Base-by-base conservation (phyloP, 2,888 invertebrate species). In the Heliconius cydno region DNA sequence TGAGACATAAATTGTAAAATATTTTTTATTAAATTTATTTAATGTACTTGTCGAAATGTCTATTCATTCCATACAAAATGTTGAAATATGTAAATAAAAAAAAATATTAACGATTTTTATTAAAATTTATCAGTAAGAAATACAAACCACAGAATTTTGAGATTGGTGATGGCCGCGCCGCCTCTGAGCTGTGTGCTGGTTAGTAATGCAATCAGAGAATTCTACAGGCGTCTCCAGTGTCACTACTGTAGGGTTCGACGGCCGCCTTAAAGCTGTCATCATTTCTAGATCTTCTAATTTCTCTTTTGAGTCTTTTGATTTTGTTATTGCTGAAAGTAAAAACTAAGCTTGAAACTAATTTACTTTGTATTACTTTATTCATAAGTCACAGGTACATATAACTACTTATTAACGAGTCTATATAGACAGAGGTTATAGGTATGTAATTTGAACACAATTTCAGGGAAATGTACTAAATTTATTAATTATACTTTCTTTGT, bases 171-270 rank as follows among this genome's bases (percentile, higher is more conserved):
- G 72, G 34, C 72, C 72, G 22, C 72, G 72, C 30, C 72, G 57
- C 25, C 72, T 52, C 83, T 96, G 95, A 15, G 95, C 94, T 2
- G 93, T 92, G 86, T 96, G 96, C 86, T 96, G 96, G 78, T 95
- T 96, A 81, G 94, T 96, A 83, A 96, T 94, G 85, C 96, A 96
- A 88, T 97, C 97, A 1, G 94, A 93, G 86, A 96, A 96, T 84
- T 96, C 96, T 1, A 92, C 93, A 15, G 92, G 91, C 41, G 89
- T 88, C 77, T 95, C 95, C 85, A 95, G 86, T 2, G 94, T 94
- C 76, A 95, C 94, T 77, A 95, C 90, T 2, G 93, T 93, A 3
- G 93, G 94, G 82, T 92, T 92, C 25, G 93, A 91, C 10, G 92
- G 89, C 81, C 92, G 89, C 85, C 92, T 87, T 60, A 94, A 85